Evolutionary conservation across 92 coral and sea anemone species (phyloP), one percentile per base, ranked within the genome.

Genomic region (Palythoa heliodiscus): DNA sequence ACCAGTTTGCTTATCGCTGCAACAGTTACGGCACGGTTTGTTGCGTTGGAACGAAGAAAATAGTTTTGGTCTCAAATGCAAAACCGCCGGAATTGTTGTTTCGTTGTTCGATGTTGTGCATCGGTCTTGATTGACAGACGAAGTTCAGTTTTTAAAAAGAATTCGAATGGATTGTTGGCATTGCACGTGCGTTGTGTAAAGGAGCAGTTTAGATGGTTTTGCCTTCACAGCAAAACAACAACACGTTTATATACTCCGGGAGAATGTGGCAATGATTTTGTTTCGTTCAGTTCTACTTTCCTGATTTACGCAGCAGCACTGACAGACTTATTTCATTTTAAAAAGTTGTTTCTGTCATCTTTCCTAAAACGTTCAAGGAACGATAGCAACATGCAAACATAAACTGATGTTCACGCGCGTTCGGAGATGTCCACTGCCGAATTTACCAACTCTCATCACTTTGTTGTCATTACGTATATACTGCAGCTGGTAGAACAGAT

Each of bases 221-320:
- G 25, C 74, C 70, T 12, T 38, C 84, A 19, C 47, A 80, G 72
- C 48, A 64, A 80, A 80, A 80, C 84, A 80, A 80, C 84, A 80
- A 67, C 84, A 64, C 84, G 16, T 22, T 40, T 16, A 63, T 23
- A 9, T 23, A 47, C 84, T 43, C 84, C 83, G 11, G 35, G 60
- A 64, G 63, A 40, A 53, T 47, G 63, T 60, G 84, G 43, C 63
- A 17, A 38, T 63, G 57, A 63, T n/a, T 78, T 29, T 17, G 58
- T 48, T 38, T 43, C 71, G 52, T 63, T 47, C 50, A 57, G 61
- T 48, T 78, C 52, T 40, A 37, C 71, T n/a, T 64, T 61, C 83
- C 71, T 78, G 55, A 40, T 23, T 47, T 29, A 24, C 40, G 84
- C 7, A 78, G 20, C 71, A 60, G 48, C 84, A 43, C 23, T 38